Base-by-base conservation (phyloP, 2,888 invertebrate species). In the Abscondita cerata region DNA sequence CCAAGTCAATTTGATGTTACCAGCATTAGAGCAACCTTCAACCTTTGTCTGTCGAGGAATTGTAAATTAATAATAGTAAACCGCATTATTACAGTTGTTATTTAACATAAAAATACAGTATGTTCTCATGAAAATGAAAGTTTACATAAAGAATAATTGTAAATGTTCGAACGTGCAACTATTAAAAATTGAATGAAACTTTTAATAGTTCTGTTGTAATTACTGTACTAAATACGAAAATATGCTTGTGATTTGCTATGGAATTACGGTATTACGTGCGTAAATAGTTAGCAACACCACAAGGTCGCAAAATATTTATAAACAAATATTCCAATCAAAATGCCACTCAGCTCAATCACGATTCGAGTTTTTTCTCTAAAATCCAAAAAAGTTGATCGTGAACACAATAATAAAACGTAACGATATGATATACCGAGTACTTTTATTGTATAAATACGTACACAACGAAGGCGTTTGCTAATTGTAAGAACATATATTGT, bases 11-110 rank as follows among this genome's bases (percentile, higher is more conserved):
- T 25, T 25, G 2, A 6, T 25, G 25, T 25, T 25, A 6, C 25
- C 25, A 25, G 6, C 25, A 25, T 4, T 6, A 25, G 6, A 61
- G 34, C 16, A 57, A 62, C 62, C 62, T 62, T 62, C 57, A 62
- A 62, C 62, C 62, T 62, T 57, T 57, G 57, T 38, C 50, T 57
- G 57, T 46, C 38, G 34, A 57, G 52, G 53, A 62, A 62, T 38
- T 50, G 52, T 53, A 62, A 41, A 57, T 57, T 62, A 61, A 56
- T 61, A 61, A 62, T 57, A 33, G 44, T 40, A 44, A 33, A 16
- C 16, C 33, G 40, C 47, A 62, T 57, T 62, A n/a, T 62, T 56
- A 53, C 53, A 50, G 52, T 47, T 58, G 40, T 62, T 62, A 62
- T 53, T 53, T 58, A 62, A 56, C 41, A 41, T 41, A 19, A 19